Evolutionary conservation across 2,888 invertebrate species (phyloP).

Genomic region (Leptopilina syphax): DNA sequence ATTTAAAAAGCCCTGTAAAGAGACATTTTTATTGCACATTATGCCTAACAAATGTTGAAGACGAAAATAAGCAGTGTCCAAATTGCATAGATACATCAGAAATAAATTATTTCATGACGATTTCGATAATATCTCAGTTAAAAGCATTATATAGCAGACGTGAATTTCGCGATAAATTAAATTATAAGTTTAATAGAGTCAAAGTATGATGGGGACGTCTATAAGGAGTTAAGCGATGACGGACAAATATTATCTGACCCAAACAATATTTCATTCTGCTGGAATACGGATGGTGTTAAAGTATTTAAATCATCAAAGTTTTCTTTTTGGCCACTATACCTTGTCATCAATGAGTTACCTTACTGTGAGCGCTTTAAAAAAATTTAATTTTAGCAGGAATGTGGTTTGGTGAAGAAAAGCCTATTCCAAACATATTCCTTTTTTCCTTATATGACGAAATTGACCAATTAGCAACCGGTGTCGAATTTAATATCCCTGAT

Average conservation of each 20-base stretch:
- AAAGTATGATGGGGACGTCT: not conserved
- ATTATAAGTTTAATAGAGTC: too few species aligned
- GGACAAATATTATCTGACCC: not conserved
- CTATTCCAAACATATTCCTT: not conserved
- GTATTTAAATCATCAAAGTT: not conserved
- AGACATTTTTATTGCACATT: not conserved
- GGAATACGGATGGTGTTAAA: not conserved
- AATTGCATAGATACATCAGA: not conserved
- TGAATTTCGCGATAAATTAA: too few species aligned
- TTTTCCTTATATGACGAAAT: not conserved
- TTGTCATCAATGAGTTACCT: not conserved
- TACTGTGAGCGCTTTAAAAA: not conserved
- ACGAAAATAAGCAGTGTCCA: not conserved
- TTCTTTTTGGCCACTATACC: not conserved
- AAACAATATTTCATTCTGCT: not conserved
- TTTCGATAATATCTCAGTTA: too few species aligned
- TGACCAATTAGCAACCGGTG: not conserved
- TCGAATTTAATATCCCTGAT: not conserved
- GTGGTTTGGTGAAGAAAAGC: slow-evolving; percentile 2
- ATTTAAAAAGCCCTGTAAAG: not conserved
- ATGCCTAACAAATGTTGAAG: not conserved
- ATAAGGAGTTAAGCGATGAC: not conserved
- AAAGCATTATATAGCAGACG: too few species aligned
- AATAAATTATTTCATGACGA: not conserved
- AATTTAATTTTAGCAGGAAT: not conserved